Conservation (phyloP, 2,797 vertebrate genomes). For the Crax fasciolata region DNA sequence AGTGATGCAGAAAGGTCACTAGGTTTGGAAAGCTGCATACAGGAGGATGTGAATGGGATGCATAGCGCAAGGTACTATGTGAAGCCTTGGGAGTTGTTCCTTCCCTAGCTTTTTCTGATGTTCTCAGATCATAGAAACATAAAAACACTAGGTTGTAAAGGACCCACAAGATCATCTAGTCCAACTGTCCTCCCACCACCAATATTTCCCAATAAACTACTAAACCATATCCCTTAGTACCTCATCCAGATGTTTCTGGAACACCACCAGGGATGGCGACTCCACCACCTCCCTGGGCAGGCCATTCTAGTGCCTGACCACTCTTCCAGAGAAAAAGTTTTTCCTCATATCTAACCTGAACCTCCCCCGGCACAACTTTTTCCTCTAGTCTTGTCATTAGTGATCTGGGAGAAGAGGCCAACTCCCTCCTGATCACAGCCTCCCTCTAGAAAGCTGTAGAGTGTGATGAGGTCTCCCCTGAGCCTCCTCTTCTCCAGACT, state of each 20-base stretch:
- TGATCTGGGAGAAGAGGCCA: not conserved
- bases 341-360: not conserved
- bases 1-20: rapidly evolving
- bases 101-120: not conserved
- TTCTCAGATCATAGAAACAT: not conserved
- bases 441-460: too few relatives aligned
- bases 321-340: not conserved
- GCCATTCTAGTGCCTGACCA: not conserved
- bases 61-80: not conserved
- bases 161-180: not conserved
- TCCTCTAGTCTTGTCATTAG: not conserved
- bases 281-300: not conserved
- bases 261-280: not conserved
- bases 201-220: not conserved
- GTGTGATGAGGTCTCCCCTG: too few relatives aligned
- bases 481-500: too few relatives aligned
- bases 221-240: not conserved
- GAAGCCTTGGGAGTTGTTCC: not conserved
- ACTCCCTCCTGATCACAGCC: too few relatives aligned
- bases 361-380: not conserved
- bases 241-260: not conserved
- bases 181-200: not conserved
- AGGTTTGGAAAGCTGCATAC: not conserved
- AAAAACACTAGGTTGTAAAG: not conserved
- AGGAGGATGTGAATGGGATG: not conserved